Evolutionary conservation across 2,797 vertebrate genomes (phyloP), one percentile per base, ranked within the genome.

Genomic region (Labroides dimidiatus): DNA sequence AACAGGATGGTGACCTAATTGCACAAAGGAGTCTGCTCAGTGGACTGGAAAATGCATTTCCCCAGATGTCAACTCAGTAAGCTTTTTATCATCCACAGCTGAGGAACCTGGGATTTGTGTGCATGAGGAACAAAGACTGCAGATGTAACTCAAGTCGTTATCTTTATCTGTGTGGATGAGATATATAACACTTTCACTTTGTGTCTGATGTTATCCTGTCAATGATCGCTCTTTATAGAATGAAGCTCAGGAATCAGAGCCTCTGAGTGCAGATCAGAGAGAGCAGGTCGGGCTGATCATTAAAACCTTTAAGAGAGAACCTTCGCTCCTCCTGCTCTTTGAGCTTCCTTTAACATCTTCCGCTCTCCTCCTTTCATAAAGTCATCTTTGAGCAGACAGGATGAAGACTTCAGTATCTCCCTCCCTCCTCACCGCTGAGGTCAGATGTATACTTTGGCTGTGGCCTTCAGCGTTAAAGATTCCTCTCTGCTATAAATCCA

Each of bases 401-500:
- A 30, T 64, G 61, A 73, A 48, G 57, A 20, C 72, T 54, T 66
- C 14, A 21, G 21, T 67, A 61, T 81, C 71, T 64, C 52, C 64
- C 69, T 60, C 42, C 66, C 57, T 72, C 53, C 51, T 56, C 27
- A 0, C 63, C 17, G 53, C 70, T 84, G n/a, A 77, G 80, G 50
- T 90, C 89, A 85, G 71, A 84, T 75, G 59, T 87, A 84, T 81
- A 56, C 78, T 87, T 86, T 84, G 77, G 77, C 78, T 0, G 13
- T 24, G 44, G 27, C 11, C 39, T 53, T 77, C 64, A 74, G 42
- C 23, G 49, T 70, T 78, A 71, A 55, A 83, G 64, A 87, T 89
- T 77, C 82, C 48, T 82, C 59, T 45, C 10, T 44, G 55, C 70
- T 53, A 74, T 89, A 88, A 93, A 94, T 92, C 87, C 77, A 20